Evolutionary conservation across 2,888 invertebrate genomes (phyloP), one percentile per base, ranked within the genome.

Genomic region (Limnephilus marmoratus): DNA sequence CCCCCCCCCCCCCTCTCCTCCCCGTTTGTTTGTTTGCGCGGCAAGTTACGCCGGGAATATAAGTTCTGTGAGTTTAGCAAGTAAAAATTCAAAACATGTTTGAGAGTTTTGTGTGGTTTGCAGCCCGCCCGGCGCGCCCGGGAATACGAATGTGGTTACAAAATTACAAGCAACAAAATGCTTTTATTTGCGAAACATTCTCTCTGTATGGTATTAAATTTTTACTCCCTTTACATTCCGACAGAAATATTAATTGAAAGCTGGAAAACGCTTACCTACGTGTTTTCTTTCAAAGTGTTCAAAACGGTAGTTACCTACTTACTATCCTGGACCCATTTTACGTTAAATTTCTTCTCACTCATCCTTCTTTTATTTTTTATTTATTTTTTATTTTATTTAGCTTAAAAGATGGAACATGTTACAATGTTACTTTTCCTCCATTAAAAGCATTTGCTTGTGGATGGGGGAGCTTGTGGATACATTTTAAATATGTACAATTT

Each of bases 81-180:
- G 83, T 83, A 34, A 83, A 83, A 83, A 83, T 83, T 83, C 83
- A 83, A 83, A 83, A 83, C 83, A 83, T 83, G 83, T 83, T 83
- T 83, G 31, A 83, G 83, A 83, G 83, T 83, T 83, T 83, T 83
- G 34, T 83, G 83, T 34, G 83, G 83, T 83, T 83, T 31, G 18
- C 31, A 31, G 37, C 15, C 82, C 31, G 29, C 82, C 11, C 45
- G 45, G 45, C 45, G 45, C 45, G 45, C 45, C 83, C 37, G 83
- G 83, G 83, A 83, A 83, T 83, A 83, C 83, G 37, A 37, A 68
- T 68, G 68, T 68, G 68, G 68, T 68, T n/a, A 68, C 68, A 68
- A 68, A 68, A 68, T 68, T 68, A 68, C 68, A 24, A n/a, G 68
- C 68, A 68, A 68, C 68, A 68, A 68, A 68, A 68, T 68, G 68